Conservation (phyloP, 2,888 invertebrate genomes). For the Ischnus inquisitorius region DNA sequence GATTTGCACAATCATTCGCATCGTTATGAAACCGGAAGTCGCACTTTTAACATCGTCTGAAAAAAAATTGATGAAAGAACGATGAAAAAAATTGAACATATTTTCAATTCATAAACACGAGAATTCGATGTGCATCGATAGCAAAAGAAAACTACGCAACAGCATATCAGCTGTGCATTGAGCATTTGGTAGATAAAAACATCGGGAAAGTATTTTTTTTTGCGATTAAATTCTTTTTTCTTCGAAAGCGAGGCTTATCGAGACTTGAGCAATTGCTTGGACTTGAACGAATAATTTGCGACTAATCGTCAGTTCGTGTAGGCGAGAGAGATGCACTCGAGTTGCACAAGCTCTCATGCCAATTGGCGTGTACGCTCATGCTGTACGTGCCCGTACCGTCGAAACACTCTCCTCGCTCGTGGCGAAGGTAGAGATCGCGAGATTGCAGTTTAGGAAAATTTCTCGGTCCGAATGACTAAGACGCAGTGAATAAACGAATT, state of each 20-base stretch:
- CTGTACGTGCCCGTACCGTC: not conserved
- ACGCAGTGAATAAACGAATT: not conserved
- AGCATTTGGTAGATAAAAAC: not conserved
- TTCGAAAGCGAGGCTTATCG: not conserved
- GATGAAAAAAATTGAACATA: too few relatives aligned
- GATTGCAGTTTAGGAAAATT: not conserved
- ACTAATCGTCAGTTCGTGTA: not conserved
- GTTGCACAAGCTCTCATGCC: slow-evolving; percentile 62
- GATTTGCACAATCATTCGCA: not conserved
- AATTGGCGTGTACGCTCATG: slow-evolving; percentile 55
- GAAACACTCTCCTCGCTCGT: not conserved
- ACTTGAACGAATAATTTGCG: not conserved
- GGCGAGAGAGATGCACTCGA: not conserved
- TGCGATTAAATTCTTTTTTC: not conserved
- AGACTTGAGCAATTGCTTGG: not conserved
- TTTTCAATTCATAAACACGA: not conserved
- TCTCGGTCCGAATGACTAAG: not conserved
- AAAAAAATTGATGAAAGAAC: not conserved
- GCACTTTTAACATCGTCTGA: not conserved
- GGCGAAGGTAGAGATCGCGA: not conserved
- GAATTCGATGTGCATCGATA: not conserved
- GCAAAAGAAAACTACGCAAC: not conserved
- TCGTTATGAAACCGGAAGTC: not conserved
- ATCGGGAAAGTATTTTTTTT: not conserved
- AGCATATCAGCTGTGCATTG: not conserved